phyloP scores from a whole-genome alignment of 2,888 invertebrate species.

The Pyrgus malvae region DNA sequence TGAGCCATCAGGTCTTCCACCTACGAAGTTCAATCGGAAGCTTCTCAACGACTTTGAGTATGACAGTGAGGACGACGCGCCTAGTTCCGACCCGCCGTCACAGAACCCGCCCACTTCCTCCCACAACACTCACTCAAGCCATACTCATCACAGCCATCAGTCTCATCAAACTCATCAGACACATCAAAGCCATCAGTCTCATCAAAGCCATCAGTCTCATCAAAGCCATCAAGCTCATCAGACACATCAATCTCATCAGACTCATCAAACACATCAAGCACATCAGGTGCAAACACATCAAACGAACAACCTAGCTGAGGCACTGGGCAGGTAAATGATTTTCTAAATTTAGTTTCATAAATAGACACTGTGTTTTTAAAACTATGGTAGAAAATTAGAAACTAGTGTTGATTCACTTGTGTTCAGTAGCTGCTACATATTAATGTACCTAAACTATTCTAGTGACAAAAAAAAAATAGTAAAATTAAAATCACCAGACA shows the following conservation, averaged over 20 bases:
- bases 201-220: not conserved
- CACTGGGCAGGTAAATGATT: conserved; percentile 64
- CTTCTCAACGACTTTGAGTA: conserved; percentile 92
- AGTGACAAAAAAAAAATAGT: no score
- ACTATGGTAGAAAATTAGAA: no score
- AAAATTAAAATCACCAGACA: no score
- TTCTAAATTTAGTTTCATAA: not conserved
- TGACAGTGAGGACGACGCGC: conserved; percentile 94
- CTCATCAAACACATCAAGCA: conserved; percentile 16
- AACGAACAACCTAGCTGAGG: conserved; percentile 52
- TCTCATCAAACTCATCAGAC: conserved; percentile 29
- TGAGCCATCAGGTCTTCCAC: conserved; percentile 54
- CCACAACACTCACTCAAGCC: conserved; percentile 38
- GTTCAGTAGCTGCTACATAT: no score
- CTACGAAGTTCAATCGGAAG: conserved; percentile 91
- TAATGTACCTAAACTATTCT: no score
- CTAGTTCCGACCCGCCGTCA: conserved; percentile 47
- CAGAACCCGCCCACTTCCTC: conserved; percentile 31
- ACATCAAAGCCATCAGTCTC: conserved; percentile 15
- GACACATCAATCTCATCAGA: not conserved
- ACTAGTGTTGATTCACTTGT: no score
- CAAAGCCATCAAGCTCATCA: conserved; percentile 15
- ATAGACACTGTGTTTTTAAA: no score
- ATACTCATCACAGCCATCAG: conserved; percentile 41
- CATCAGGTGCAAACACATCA: conserved; percentile 24